Base-by-base conservation (phyloP, 2,888 invertebrate genomes). In the Agonopterix alstromeriana region DNA sequence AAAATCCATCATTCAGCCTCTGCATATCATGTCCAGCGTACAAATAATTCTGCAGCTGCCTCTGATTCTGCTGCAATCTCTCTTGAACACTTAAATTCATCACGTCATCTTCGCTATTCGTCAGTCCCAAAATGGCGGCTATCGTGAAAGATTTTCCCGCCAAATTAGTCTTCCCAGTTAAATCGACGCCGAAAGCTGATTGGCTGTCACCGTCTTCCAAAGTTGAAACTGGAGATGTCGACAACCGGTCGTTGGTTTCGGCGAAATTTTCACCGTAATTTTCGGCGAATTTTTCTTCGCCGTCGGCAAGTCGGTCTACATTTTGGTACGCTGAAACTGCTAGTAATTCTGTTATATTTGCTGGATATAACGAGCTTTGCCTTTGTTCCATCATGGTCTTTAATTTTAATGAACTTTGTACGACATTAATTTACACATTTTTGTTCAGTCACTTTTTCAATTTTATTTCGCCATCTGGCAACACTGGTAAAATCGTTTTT, bases 111-210 rank as follows among this genome's bases (percentile, higher is more conserved):
- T 86, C 86, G 0, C 73, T 59, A 43, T 84, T 91, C 49, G 93
- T 92, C 55, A 95, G 76, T 0, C 96, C 96, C 61, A 97, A 91
- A 65, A 96, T 96, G 54, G 96, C 95, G 55, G 96, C 96, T 61
- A 97, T 97, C 17, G 96, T 96, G 66, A 97, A 97, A 5, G 95
- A 95, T 67, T 94, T 94, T 42, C 92, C 92, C 41, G 74, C 82
- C 54, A 88, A 77, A 69, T 73, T 79, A 0, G 84, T 85, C 60
- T 87, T 88, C 0, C 85, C 87, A 0, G 82, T 82, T 58, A 88
- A 65, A 51, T 88, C 88, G 1, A 87, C 88, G 1, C 87, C 88
- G 49, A 77, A 83, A 0, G 79, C 71, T 7, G 82, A 83, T 42
- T 85, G 76, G 36, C 77, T 75, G 50, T 85, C 83, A 0, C 75